Evolutionary conservation across 53 echinoderm and acorn worm species (phyloP).

Genomic region (Henricia sp.): DNA sequence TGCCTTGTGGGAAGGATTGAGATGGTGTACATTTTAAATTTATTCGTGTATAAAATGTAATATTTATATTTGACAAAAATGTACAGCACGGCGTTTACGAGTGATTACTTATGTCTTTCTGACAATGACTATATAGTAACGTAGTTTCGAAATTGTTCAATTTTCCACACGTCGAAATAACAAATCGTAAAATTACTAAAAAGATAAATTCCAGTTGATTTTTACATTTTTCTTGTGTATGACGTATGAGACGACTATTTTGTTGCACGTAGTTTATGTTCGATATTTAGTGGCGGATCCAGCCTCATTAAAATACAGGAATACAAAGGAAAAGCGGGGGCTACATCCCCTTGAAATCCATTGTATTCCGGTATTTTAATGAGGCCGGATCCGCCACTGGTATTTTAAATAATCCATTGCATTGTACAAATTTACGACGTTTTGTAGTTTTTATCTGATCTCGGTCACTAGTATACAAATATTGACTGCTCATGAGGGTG

Average conservation of each 20-base stretch:
- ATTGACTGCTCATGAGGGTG: too few species aligned
- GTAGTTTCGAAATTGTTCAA: not conserved
- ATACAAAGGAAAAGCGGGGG: too few species aligned
- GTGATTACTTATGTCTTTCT: conserved; percentile 45
- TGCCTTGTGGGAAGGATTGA: conserved; percentile 36
- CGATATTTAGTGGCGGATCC: too few species aligned
- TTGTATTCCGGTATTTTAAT: too few species aligned
- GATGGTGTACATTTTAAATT: conserved; percentile 11
- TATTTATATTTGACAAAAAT: conserved; percentile 48
- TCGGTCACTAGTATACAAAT: too few species aligned
- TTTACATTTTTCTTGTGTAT: not conserved
- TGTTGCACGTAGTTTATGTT: not conserved
- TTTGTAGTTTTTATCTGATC: too few species aligned
- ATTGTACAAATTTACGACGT: not conserved
- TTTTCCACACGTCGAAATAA: not conserved
- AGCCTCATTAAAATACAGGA: too few species aligned
- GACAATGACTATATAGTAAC: not conserved
- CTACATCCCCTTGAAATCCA: too few species aligned
- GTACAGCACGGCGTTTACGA: conserved; percentile 44
- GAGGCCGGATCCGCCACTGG: too few species aligned
- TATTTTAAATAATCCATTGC: not conserved
- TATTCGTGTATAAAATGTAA: conserved; percentile 35
- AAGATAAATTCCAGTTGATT: not conserved
- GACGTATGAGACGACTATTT: not conserved
- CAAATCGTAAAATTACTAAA: not conserved